Evolutionary conservation across 1,140 invertebrate species (phyloP).

Genomic region (Drosophila erecta): DNA sequence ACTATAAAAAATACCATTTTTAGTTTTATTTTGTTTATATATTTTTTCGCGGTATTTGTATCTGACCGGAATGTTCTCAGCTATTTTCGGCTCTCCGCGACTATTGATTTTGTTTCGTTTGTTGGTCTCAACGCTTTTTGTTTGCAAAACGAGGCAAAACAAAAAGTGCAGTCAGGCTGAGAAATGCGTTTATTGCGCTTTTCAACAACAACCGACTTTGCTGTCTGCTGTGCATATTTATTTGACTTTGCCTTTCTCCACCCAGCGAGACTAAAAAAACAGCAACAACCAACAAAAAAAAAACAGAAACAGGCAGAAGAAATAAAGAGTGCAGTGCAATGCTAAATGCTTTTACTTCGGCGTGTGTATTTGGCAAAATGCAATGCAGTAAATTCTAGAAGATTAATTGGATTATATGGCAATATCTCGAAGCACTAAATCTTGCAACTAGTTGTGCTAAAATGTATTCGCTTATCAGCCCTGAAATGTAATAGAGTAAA

Average conservation of each 20-base stretch:
- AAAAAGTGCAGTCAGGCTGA: conserved; percentile 56
- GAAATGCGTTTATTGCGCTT: conserved; percentile 75
- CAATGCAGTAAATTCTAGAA: conserved; percentile 18
- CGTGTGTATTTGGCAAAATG: conserved; percentile 19
- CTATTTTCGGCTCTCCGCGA: conserved; percentile 34
- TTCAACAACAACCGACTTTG: conserved; percentile 57
- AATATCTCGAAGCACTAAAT: conserved; percentile 4
- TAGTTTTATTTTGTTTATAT: conserved; percentile 9
- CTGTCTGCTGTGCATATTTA: conserved; percentile 55
- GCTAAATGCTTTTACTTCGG: conserved; percentile 34
- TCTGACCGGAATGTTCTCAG: conserved; percentile 4
- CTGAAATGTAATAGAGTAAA: not conserved
- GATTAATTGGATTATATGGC: conserved; percentile 12
- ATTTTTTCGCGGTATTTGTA: conserved; percentile 14
- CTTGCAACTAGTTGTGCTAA: not conserved
- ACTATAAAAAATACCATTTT: not conserved
- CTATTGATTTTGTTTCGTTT: conserved; percentile 33
- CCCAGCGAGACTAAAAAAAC: conserved; percentile 5
- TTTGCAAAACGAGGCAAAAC: conserved; percentile 56
- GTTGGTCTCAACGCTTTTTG: conserved; percentile 24
- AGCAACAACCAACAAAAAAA: not conserved
- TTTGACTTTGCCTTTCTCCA: conserved; percentile 36
- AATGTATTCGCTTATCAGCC: not conserved
- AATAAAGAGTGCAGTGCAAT: conserved; percentile 25
- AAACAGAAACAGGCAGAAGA: conserved; percentile 4